Evolutionary conservation across 2,113 vertebrate species (phyloP), one percentile per base, ranked within the genome.

Genomic region (Rhinogobius similis): DNA sequence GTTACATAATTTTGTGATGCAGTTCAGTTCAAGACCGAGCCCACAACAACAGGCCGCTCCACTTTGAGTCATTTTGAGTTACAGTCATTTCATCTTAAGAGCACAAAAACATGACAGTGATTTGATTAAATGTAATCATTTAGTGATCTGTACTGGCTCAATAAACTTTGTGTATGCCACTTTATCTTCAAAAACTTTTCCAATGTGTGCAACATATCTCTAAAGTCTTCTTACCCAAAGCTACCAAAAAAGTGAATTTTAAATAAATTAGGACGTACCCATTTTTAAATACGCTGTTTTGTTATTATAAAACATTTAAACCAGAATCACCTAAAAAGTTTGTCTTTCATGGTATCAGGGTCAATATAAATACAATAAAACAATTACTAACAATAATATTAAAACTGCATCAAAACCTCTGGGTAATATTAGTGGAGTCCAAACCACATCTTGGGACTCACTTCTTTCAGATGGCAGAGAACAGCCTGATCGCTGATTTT

Each of bases 1-100:
- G 26, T 88, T 76, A 80, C 65, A 8, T 80, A 77, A 83, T 43
- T 41, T 62, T 41, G 72, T 73, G 79, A 78, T 53, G 82, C 77
- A 69, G 48, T 58, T 24, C 10, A 55, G n/a, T 73, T 84, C 70
- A 68, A 23, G 43, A 53, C 67, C 43, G 64, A 65, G 80, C 36
- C 65, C 65, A 68, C 50, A 58, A 73, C 13, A 81, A 70, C 73
- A 70, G 65, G 74, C 81, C 68, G 77, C 68, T 38, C 71, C 76
- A 62, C 68, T 69, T 32, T 82, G 87, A 87, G 58, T 84, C 83
- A 87, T 16, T 2, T 68, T 4, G 55, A 74, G 67, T 62, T 55
- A 56, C 59, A 38, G 44, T 44, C 64, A 50, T 72, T 59, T 68
- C 64, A 74, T 70, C 64, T 73, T 59, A 67, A 61, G n/a, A 61